Conservation (phyloP, 2,888 invertebrate species). For the Megamerina dolium region DNA sequence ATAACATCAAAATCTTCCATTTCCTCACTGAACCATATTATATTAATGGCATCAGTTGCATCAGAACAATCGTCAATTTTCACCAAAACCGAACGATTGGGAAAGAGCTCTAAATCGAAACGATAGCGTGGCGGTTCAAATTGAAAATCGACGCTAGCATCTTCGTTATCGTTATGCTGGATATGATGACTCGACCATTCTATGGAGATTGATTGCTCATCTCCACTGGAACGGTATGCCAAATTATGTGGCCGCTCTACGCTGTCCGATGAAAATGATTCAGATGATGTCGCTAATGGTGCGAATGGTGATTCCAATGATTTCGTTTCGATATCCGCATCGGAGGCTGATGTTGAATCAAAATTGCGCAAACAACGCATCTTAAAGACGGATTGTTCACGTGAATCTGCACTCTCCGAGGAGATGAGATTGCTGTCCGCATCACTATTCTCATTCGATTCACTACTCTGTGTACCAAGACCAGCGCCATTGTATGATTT, state of each 20-base stretch:
- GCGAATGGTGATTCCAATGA: background rate
- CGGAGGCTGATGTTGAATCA: background rate
- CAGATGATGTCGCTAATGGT: too few relatives aligned
- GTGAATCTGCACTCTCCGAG: background rate
- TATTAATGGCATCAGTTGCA: slow-evolving; percentile 20
- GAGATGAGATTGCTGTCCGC: background rate
- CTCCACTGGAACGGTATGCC: background rate
- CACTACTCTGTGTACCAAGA: background rate
- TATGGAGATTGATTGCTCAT: background rate
- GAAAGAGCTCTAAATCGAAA: slow-evolving; percentile 27
- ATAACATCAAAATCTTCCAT: slow-evolving; percentile 9
- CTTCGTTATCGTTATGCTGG: background rate
- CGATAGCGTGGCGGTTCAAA: slow-evolving; percentile 34
- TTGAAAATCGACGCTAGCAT: slow-evolving; percentile 14
- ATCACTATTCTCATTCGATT: background rate
- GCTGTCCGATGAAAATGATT: background rate
- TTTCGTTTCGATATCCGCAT: background rate
- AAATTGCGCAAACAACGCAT: background rate
- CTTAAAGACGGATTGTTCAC: background rate
- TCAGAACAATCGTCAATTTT: slow-evolving; percentile 23
- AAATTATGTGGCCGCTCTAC: background rate
- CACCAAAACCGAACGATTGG: slow-evolving; percentile 28
- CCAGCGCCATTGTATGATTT: background rate
- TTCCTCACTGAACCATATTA: slow-evolving; percentile 40
- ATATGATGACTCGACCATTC: background rate